Evolutionary conservation across 2,797 vertebrate species (phyloP).

Genomic region (Epinephelus awoara): DNA sequence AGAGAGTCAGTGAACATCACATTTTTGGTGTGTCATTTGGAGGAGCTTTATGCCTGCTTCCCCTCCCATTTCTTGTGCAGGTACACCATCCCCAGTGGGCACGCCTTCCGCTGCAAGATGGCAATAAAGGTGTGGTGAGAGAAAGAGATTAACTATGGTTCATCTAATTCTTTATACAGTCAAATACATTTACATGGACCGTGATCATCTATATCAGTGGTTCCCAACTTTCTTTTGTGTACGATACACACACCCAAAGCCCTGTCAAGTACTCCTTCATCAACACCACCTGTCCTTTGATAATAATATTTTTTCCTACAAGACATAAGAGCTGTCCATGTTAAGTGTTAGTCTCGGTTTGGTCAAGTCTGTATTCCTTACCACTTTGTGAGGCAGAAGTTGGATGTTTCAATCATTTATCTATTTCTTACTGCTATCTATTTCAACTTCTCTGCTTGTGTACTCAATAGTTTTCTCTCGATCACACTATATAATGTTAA

Average conservation of each 20-base stretch:
- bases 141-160: background rate
- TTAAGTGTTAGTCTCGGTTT: background rate
- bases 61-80: constrained; percentile 85
- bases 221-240: background rate
- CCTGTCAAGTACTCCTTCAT: background rate
- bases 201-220: background rate
- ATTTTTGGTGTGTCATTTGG: constrained; percentile 1
- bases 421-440: too few relatives aligned
- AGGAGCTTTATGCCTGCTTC: background rate
- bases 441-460: too few relatives aligned
- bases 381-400: background rate
- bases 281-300: background rate
- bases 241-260: background rate
- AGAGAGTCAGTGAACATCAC: constrained; percentile 15
- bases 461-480: background rate
- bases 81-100: constrained; percentile 80
- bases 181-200: background rate
- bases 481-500: background rate
- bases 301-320: background rate
- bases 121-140: constrained; percentile 90
- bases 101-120: constrained; percentile 91
- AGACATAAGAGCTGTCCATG: background rate
- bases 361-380: background rate
- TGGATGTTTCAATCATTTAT: background rate
- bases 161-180: background rate